Evolutionary conservation across 2,113 vertebrate species (phyloP), one percentile per base, ranked within the genome.

Genomic region (Rhinopithecus roxellana): DNA sequence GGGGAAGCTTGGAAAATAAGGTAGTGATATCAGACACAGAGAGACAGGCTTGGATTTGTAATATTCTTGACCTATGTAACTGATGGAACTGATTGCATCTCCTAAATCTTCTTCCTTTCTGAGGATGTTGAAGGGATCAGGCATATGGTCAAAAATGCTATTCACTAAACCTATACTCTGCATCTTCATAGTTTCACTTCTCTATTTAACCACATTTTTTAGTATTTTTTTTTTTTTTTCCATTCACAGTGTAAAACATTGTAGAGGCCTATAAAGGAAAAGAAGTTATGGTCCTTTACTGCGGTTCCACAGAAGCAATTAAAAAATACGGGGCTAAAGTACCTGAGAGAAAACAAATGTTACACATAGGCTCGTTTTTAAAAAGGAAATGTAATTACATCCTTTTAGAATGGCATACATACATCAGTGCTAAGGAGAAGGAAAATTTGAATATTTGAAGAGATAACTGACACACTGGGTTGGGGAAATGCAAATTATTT

Each of bases 361-460:
- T 79, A 40, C 25, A 79, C 52, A 67, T 18, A 69, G 69, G 48
- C 8, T 84, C 32, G 0, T 91, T 69, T 48, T 45, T 2, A 80
- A 81, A 89, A 84, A 35, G 50, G 4, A 14, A 92, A 52, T 94
- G 38, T 35, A 89, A 89, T 87, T 48, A 50, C 22, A 92, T n/a
- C 35, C 13, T 95, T 91, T 84, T 72, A 93, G n/a, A 92, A 92
- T 64, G 50, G 5, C 32, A 57, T 89, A 38, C 20, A 52, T 64
- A 78, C 17, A 27, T 69, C 87, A 86, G 9, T 85, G 35, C 22
- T 23, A 57, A 27, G 0, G 10, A 18, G 17, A 69, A 94, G 64
- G 50, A 90, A 75, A 87, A 45, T 90, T 82, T 57, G 30, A 92
- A 50, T 93, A 69, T 86, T 95, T 93, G 43, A 95, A 93, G 57